Evolutionary conservation across 2,888 invertebrate genomes (phyloP).

Genomic region (Leucozona laternaria): DNA sequence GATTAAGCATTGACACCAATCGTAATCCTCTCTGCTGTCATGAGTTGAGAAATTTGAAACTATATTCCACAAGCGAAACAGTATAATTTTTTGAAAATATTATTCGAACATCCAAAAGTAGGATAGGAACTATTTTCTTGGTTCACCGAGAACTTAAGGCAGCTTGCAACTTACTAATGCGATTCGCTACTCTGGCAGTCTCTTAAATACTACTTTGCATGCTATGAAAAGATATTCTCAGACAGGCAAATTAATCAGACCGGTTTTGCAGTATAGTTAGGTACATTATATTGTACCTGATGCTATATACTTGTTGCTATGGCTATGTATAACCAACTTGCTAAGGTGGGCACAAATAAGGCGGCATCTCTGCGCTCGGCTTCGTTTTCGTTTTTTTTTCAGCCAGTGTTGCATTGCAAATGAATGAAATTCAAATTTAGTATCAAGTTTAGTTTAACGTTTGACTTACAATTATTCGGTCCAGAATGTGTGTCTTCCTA

Average conservation of each 20-base stretch:
- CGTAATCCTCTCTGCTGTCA: conserved; percentile 71
- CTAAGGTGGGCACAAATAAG: conserved; percentile 32
- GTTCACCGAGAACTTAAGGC: conserved; percentile 55
- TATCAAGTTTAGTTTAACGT: conserved; percentile 4
- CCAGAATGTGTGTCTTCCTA: conserved; percentile 12
- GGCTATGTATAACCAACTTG: conserved; percentile 23
- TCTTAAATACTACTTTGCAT: conserved; percentile 64
- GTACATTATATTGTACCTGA: neutral
- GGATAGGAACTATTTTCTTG: conserved; percentile 17
- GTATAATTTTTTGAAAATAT: neutral
- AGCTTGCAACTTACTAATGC: conserved; percentile 61
- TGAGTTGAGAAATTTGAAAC: conserved; percentile 39
- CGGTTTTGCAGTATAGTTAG: conserved; percentile 46
- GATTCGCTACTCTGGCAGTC: conserved; percentile 43
- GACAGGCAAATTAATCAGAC: conserved; percentile 44
- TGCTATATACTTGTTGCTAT: conserved; percentile 9
- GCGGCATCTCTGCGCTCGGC: conserved; percentile 33
- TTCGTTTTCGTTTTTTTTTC: neutral
- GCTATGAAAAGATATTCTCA: conserved; percentile 41
- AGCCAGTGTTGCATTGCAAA: conserved; percentile 53
- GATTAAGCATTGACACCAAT: conserved; percentile 83
- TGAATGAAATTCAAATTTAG: neutral
- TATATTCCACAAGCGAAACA: conserved; percentile 3
- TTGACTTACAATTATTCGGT: neutral
- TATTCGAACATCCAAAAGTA: conserved; percentile 18